Evolutionary conservation across 1,140 invertebrate genomes (phyloP).

Genomic region (Zophobas morio): DNA sequence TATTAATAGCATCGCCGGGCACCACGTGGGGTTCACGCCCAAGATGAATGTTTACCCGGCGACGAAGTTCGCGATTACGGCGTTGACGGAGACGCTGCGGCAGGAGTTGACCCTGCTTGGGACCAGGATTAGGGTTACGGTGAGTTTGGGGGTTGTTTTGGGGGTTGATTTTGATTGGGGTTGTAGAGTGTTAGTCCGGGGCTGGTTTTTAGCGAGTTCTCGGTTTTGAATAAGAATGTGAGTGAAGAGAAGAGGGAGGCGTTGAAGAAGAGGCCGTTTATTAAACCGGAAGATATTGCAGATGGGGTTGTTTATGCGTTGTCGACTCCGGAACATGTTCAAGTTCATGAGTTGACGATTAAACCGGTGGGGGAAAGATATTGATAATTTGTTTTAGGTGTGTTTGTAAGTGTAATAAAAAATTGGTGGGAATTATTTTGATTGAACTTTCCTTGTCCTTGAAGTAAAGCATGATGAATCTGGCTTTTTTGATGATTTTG

Average conservation of each 20-base stretch:
- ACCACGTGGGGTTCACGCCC: conserved; percentile 52
- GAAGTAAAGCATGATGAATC: too few species aligned
- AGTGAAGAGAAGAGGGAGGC: background rate
- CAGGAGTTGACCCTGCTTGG: conserved; percentile 67
- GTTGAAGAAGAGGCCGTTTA: conserved; percentile 47
- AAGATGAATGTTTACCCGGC: conserved; percentile 72
- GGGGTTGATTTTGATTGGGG: background rate
- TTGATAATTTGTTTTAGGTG: too few species aligned
- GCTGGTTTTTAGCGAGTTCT: conserved; percentile 5
- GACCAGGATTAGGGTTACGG: conserved; percentile 69
- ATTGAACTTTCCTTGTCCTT: too few species aligned
- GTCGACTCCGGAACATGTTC: conserved; percentile 73
- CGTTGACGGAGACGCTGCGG: conserved; percentile 62
- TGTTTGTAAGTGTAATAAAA: too few species aligned
- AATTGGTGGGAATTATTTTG: too few species aligned
- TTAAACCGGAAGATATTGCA: conserved; percentile 70
- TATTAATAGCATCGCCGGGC: conserved; percentile 57
- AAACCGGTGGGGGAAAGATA: background rate
- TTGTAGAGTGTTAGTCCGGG: conserved; percentile 33
- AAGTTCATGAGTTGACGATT: conserved; percentile 68
- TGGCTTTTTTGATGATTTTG: too few species aligned
- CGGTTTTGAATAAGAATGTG: background rate
- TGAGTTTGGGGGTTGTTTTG: conserved; percentile 40
- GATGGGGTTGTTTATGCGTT: conserved; percentile 74
- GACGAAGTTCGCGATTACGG: conserved; percentile 72